A percentile compares a stretch with the other conserved stretches of the same genome.
Conservation (phyloP, 2,888 invertebrate genomes). For the Torymus auratus region DNA sequence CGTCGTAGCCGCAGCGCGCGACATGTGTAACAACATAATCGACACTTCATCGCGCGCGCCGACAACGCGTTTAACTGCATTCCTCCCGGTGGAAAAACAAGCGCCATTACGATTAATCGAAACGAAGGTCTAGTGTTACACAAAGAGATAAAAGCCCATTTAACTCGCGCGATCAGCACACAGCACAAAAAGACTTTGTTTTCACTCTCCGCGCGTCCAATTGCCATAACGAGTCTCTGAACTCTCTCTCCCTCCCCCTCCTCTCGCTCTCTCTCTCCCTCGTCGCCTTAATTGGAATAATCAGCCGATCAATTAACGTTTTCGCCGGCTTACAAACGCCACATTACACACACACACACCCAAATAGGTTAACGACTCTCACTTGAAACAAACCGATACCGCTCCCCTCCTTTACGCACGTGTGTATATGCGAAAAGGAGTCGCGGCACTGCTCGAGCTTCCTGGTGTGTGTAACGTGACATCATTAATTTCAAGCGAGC, state of each 20-base stretch:
- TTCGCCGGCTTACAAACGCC: neutral
- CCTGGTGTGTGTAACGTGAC: conserved; percentile 26
- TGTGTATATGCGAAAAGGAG: neutral
- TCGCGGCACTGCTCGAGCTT: conserved; percentile 15
- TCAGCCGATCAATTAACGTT: conserved; percentile 34
- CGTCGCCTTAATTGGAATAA: conserved; percentile 29
- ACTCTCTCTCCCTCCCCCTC: too few relatives aligned
- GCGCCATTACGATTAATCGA: conserved; percentile 12
- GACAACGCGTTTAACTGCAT: too few relatives aligned
- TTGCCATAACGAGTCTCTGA: too few relatives aligned
- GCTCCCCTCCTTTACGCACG: neutral
- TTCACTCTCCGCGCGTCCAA: too few relatives aligned
- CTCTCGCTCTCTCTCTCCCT: too few relatives aligned
- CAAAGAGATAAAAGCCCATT: conserved; percentile 3
- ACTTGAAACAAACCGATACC: neutral
- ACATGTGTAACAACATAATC: conserved; percentile 1
- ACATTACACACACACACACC: neutral
- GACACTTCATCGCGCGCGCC: neutral
- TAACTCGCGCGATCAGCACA: neutral
- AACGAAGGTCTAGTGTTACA: neutral
- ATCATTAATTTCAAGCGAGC: conserved; percentile 37
- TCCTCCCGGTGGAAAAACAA: neutral
- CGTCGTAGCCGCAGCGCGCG: too few relatives aligned
- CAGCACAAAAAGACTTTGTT: neutral
- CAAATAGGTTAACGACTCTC: conserved; percentile 31